phyloP scores from a whole-genome alignment of 2,888 invertebrate genomes.

The Anarsia innoxiella region DNA sequence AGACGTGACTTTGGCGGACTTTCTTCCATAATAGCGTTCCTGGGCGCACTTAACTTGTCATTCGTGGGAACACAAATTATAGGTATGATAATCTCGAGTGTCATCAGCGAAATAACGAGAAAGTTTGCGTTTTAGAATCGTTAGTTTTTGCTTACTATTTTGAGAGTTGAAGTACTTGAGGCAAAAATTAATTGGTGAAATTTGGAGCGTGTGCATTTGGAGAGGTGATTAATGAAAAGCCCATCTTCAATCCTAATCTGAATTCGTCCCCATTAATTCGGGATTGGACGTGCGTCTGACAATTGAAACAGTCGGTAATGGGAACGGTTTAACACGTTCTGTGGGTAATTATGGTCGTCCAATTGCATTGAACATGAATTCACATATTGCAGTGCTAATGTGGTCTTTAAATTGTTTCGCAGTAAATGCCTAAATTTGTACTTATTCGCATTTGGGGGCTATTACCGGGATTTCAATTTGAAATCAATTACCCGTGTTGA shows the following conservation, averaged over 20 bases:
- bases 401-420: slow-evolving; percentile 36
- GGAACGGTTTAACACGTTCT: slow-evolving; percentile 53
- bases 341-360: slow-evolving; percentile 53
- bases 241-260: slow-evolving; percentile 46
- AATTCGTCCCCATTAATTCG: slow-evolving; percentile 52
- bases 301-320: slow-evolving; percentile 49
- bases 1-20: slow-evolving; percentile 65
- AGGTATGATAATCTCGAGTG: slow-evolving; percentile 41
- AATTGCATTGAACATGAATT: slow-evolving; percentile 37
- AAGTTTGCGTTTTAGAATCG: slow-evolving; percentile 28
- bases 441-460: slow-evolving; percentile 20
- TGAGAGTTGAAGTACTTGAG: slow-evolving; percentile 19
- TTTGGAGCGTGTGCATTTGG: slow-evolving; percentile 31
- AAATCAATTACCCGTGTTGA: too few relatives aligned
- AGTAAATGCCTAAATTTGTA: too few relatives aligned
- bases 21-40: slow-evolving; percentile 57
- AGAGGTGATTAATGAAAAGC: slow-evolving; percentile 50
- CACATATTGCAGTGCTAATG: slow-evolving; percentile 24
- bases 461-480: slow-evolving; percentile 10
- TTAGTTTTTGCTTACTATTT: slow-evolving; percentile 19
- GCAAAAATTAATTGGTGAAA: slow-evolving; percentile 37
- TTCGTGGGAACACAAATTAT: slow-evolving; percentile 67
- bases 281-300: slow-evolving; percentile 49
- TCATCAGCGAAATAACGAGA: slow-evolving; percentile 45
- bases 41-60: slow-evolving; percentile 58